A percentile compares a stretch with the other conserved stretches of the same genome.
These are phyloP conservation scores for Gymnocephalus cernua DNA, from an alignment of 2,113 vertebrate species.

Conservation along the genomic window DNA sequence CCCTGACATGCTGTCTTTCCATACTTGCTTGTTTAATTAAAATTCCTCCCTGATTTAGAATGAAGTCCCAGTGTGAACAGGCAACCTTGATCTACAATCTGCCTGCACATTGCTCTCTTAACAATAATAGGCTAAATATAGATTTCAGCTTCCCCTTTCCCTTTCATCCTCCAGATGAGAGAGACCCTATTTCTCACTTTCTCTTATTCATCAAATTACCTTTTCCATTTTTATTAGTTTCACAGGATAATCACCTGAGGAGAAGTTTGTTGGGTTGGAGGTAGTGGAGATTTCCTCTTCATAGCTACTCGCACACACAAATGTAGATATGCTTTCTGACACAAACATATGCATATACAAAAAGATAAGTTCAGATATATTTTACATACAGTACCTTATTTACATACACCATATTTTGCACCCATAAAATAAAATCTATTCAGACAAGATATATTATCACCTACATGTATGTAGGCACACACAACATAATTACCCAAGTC, in stretches of 20 bases:
- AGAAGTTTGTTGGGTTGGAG: slow-evolving; percentile 7
- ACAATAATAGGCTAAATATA: slow-evolving; percentile 68
- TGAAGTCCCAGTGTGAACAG: slow-evolving; percentile 56
- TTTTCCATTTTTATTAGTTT: slow-evolving; percentile 59
- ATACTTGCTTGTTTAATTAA: slow-evolving; percentile 47
- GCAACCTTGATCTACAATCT: slow-evolving; percentile 62
- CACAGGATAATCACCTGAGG: slow-evolving; percentile 54
- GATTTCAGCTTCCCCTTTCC: slow-evolving; percentile 30
- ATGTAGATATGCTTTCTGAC: not conserved
- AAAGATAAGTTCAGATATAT: not conserved
- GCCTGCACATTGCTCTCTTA: slow-evolving; percentile 55
- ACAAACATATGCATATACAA: not conserved
- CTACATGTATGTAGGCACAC: not conserved
- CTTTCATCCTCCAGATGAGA: slow-evolving; percentile 68
- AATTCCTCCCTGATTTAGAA: slow-evolving; percentile 36
- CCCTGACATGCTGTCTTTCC: slow-evolving; percentile 21
- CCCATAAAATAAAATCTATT: not conserved
- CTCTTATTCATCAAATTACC: slow-evolving; percentile 59
- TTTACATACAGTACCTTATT: not conserved
- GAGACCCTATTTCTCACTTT: slow-evolving; percentile 46
- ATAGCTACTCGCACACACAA: not conserved
- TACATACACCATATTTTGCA: slow-evolving; percentile 9
- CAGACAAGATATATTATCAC: not conserved
- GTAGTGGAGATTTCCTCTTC: slow-evolving; percentile 2
- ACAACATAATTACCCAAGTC: slow-evolving; percentile 30